These are phyloP conservation scores for Lapara coniferarum DNA, from an alignment of 2,888 invertebrate genomes.

Conservation along the genomic window DNA sequence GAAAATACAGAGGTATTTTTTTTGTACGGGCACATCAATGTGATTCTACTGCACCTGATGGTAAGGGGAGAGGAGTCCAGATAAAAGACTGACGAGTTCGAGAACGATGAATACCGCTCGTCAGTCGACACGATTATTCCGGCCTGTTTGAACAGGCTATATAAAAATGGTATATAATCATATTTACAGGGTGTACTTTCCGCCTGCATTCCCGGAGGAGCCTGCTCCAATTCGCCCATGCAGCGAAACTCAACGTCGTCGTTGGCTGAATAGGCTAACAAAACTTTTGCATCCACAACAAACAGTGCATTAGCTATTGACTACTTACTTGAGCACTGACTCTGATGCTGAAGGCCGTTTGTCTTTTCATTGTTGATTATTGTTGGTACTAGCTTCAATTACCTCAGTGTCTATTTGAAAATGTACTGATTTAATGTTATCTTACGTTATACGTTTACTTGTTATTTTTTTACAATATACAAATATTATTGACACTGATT, in stretches of 20 bases:
- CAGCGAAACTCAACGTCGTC: constrained; percentile 61
- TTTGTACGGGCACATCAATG: too few relatives aligned
- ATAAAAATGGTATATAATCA: neutral
- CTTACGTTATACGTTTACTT: neutral
- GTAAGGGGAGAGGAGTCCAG: too few relatives aligned
- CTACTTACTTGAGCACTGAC: neutral
- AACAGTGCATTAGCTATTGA: constrained; percentile 5
- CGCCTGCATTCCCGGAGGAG: constrained; percentile 59
- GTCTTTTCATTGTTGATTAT: neutral
- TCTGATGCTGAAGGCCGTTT: neutral
- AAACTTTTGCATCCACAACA: constrained; percentile 47
- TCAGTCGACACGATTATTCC: too few relatives aligned
- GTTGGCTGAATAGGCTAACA: constrained; percentile 65
- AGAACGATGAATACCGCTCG: too few relatives aligned
- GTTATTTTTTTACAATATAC: constrained; percentile 5
- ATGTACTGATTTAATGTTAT: neutral
- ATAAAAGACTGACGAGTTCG: too few relatives aligned
- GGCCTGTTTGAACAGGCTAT: too few relatives aligned
- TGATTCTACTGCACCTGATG: too few relatives aligned
- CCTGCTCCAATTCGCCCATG: constrained; percentile 50
- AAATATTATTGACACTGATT: constrained; percentile 2
- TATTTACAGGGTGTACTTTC: constrained; percentile 50
- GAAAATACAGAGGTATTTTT: too few relatives aligned
- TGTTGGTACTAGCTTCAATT: neutral
- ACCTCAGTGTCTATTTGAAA: neutral